A percentile compares a stretch with the other conserved stretches of the same genome.
phyloP scores from a whole-genome alignment of 2,888 invertebrate genomes.

The Ichneumoninae sp. region DNA sequence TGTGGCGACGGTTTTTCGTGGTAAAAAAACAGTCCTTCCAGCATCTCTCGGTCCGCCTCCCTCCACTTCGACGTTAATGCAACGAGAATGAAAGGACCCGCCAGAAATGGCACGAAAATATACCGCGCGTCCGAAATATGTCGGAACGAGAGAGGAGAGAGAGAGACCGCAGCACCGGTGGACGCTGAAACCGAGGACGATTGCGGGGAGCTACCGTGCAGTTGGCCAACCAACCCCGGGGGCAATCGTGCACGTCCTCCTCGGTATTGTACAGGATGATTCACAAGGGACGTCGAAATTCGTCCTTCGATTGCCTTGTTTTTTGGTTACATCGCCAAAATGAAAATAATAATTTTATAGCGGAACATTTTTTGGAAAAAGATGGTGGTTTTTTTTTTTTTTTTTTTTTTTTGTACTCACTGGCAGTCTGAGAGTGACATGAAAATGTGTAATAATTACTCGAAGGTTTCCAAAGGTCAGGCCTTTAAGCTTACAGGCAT shows the following conservation, averaged over 20 bases:
- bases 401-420: neutral
- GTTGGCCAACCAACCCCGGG: conserved; percentile 50
- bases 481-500: too few relatives aligned
- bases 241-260: conserved; percentile 36
- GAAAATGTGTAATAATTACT: too few relatives aligned
- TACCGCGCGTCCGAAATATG: conserved; percentile 34
- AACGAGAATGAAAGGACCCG: conserved; percentile 39
- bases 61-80: conserved; percentile 11
- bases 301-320: neutral
- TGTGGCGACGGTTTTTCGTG: conserved; percentile 10
- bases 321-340: neutral
- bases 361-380: neutral
- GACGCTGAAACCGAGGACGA: conserved; percentile 51
- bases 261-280: neutral
- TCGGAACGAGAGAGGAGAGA: conserved; percentile 13
- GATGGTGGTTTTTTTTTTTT: too few relatives aligned
- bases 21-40: conserved; percentile 1
- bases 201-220: conserved; percentile 34
- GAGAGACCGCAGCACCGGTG: conserved; percentile 11
- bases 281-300: neutral
- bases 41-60: conserved; percentile 1
- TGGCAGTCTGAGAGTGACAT: neutral
- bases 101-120: conserved; percentile 13
- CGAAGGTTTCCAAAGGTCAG: too few relatives aligned
- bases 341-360: neutral